Conservation (phyloP, 2,113 vertebrate species). For the Candoia aspera region DNA sequence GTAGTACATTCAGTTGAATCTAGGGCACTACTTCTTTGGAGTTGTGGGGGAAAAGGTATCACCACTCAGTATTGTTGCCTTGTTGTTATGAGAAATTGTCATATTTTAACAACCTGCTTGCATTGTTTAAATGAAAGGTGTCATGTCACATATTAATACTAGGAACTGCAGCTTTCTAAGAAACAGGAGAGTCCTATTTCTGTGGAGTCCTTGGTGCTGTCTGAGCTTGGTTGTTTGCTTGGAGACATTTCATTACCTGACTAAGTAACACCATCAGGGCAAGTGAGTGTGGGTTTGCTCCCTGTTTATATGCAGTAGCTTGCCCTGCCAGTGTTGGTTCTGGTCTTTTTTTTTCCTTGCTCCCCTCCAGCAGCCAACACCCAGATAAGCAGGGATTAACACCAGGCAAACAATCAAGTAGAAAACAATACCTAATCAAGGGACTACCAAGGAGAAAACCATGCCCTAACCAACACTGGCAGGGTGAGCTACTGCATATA, state of each 20-base stretch:
- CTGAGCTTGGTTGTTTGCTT: not conserved
- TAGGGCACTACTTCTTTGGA: no score
- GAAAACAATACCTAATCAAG: not conserved
- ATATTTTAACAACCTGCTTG: not conserved
- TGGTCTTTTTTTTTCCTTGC: no score
- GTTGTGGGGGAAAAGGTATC: not conserved
- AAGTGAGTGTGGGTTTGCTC: no score
- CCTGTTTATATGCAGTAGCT: no score
- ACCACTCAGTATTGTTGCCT: not conserved
- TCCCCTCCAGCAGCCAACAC: no score
- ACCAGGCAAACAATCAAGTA: no score
- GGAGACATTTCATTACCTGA: not conserved
- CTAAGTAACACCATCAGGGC: no score
- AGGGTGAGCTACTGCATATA: not conserved
- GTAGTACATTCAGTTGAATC: not conserved
- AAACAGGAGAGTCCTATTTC: not conserved
- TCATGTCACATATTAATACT: not conserved
- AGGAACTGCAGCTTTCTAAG: not conserved
- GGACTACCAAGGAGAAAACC: not conserved
- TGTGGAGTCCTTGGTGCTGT: not conserved
- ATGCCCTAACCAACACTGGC: not conserved
- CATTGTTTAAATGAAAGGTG: not conserved
- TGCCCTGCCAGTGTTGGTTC: no score
- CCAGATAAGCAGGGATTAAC: no score
- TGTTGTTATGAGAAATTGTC: not conserved